Base-by-base conservation (phyloP, 2,113 vertebrate species). In the Bufo gargarizans region DNA sequence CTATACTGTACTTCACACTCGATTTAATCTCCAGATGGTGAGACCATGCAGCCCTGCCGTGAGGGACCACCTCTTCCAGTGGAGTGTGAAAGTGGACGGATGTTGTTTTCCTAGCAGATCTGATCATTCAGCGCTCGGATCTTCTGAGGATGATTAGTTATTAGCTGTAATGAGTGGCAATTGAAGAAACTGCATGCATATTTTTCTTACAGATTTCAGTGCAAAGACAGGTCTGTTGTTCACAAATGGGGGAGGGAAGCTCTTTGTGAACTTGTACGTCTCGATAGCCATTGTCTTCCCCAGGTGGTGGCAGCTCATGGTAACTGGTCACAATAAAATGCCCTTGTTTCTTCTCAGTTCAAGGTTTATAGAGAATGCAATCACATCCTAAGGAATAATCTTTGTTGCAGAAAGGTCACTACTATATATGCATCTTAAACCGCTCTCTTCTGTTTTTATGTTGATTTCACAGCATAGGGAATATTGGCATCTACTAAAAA, bases 1-100 rank as follows among this genome's bases (percentile, higher is more conserved):
- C 98, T 97, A 97, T 98, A 98, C 98, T 98, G 97, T 98, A 99
- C 98, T 99, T 99, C 98, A 99, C 98, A 99, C 98, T 98, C 97
- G 96, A 99, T 99, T 99, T 98, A 97, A 96, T 98, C 97, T 99
- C 98, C 98, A 99, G 98, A 99, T 99, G 98, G 98, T 95, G 93
- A 94, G 96, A 97, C 96, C 96, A 95, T 93, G 93, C 95, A 94
- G 93, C 94, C 96, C 96, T 72, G 95, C 94, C 96, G 93, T 92
- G 94, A 96, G 96, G 97, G 97, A 97, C 96, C 97, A 95, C 96
- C 95, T 96, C 95, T 95, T 95, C 95, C 96, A 96, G 93, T 97
- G 96, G 94, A 96, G 96, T 96, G 95, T 96, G 96, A 97, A 97
- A 97, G 96, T 96, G 96, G 96, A 95, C 91, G 94, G 94, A 96